Conservation (phyloP, 2,888 invertebrate species). For the Pyrgus malvae region DNA sequence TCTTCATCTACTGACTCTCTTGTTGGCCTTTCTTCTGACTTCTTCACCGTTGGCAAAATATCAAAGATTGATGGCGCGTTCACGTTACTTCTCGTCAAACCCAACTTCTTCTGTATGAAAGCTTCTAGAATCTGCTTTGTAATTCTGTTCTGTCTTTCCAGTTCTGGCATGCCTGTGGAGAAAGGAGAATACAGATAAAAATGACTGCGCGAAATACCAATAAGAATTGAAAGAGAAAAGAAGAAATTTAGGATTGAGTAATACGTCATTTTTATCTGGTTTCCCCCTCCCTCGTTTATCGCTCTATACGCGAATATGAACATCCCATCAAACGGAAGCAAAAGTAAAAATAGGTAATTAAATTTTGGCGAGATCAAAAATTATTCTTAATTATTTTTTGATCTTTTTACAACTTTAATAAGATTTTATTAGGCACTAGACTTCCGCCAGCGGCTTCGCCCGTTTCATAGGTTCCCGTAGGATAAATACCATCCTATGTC, state of each 20-base stretch:
- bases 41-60: slow-evolving; percentile 80
- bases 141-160: slow-evolving; percentile 88
- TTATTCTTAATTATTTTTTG: too few relatives aligned
- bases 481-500: too few relatives aligned
- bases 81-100: slow-evolving; percentile 75
- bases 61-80: slow-evolving; percentile 84
- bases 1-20: slow-evolving; percentile 41
- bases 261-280: slow-evolving; percentile 79
- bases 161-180: slow-evolving; percentile 80
- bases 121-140: slow-evolving; percentile 89
- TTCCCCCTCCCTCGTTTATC: slow-evolving; percentile 53
- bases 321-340: neutral
- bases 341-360: neutral
- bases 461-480: too few relatives aligned
- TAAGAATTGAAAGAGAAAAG: slow-evolving; percentile 37
- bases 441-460: too few relatives aligned
- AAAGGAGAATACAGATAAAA: slow-evolving; percentile 78
- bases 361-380: too few relatives aligned
- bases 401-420: too few relatives aligned
- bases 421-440: too few relatives aligned
- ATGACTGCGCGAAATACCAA: slow-evolving; percentile 63
- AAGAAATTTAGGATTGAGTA: slow-evolving; percentile 35
- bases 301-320: neutral
- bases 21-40: slow-evolving; percentile 45
- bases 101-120: slow-evolving; percentile 86